phyloP scores from a whole-genome alignment of 1,140 invertebrate genomes.

The Lanistes nyassanus region DNA sequence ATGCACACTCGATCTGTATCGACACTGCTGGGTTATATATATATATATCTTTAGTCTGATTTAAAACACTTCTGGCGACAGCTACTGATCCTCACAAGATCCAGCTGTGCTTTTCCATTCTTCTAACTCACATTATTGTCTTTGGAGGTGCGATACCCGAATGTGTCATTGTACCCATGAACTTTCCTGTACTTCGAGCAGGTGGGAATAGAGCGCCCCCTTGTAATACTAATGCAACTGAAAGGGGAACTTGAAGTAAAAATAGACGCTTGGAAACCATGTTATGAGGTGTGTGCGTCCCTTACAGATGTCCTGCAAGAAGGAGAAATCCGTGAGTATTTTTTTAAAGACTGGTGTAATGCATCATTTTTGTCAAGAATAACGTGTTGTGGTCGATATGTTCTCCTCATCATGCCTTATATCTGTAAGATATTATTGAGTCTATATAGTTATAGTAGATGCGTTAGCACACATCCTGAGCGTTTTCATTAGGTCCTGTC shows the following conservation, averaged over 20 bases:
- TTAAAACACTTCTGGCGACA: no score
- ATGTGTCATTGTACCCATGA: no score
- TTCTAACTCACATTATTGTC: no score
- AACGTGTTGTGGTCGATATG: no score
- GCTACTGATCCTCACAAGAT: no score
- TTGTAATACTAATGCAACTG: conserved; percentile 80
- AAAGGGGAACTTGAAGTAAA: conserved; percentile 76
- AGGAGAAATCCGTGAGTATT: conserved; percentile 75
- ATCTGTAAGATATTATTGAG: neutral
- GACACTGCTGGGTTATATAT: conserved; percentile 7
- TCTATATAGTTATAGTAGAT: neutral
- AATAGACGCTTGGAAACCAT: conserved; percentile 77
- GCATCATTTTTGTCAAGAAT: no score
- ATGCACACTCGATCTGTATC: neutral
- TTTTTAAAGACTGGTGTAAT: neutral
- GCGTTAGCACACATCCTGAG: neutral
- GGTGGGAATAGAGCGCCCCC: conserved; percentile 75
- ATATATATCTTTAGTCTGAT: conserved; percentile 13
- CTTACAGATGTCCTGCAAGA: conserved; percentile 75
- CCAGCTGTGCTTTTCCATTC: no score
- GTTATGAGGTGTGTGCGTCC: conserved; percentile 75
- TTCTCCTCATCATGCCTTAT: neutral
- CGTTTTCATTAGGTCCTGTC: neutral
- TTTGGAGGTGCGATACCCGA: no score
- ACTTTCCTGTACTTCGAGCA: conserved; percentile 36